A percentile compares a stretch with the other conserved stretches of the same genome.
phyloP scores from a whole-genome alignment of 2,888 invertebrate genomes.

The Acanthococcus lagerstroemiae region DNA sequence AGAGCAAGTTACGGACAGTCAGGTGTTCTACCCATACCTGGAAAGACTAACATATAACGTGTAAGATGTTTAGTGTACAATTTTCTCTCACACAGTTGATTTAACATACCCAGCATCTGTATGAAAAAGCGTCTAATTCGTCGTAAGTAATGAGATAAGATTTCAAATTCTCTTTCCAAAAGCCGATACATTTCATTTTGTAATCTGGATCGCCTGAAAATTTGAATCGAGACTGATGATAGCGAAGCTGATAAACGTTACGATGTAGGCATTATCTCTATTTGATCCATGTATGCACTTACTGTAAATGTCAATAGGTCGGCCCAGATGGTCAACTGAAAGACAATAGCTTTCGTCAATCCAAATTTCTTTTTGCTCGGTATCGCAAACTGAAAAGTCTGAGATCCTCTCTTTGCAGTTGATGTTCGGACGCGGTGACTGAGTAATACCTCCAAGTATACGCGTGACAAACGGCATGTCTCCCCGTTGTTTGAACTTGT shows the following conservation, averaged over 20 bases:
- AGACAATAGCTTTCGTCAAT: conserved; percentile 93
- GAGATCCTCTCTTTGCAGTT: conserved; percentile 89
- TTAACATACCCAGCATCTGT: conserved; percentile 81
- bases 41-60: too few species aligned
- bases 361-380: conserved; percentile 85
- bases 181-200: conserved; percentile 92
- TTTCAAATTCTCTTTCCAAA: conserved; percentile 94
- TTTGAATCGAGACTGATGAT: conserved; percentile 32
- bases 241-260: not conserved
- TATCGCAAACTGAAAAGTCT: conserved; percentile 90
- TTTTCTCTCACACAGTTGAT: too few species aligned
- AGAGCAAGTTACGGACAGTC: too few species aligned
- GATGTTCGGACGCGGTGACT: conserved; percentile 83
- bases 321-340: conserved; percentile 88
- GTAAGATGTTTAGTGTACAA: too few species aligned
- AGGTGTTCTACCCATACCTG: too few species aligned
- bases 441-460: conserved; percentile 89
- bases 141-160: conserved; percentile 94
- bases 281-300: conserved; percentile 38
- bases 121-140: conserved; percentile 88
- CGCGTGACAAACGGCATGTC: conserved; percentile 84
- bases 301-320: conserved; percentile 92
- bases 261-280: not conserved
- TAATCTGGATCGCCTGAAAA: conserved; percentile 82
- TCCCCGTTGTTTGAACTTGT: conserved; percentile 84